A percentile compares a stretch with the other conserved stretches of the same genome.
Evolutionary conservation across 2,888 invertebrate genomes (phyloP).

Genomic region (Strigamia transsilvanica): DNA sequence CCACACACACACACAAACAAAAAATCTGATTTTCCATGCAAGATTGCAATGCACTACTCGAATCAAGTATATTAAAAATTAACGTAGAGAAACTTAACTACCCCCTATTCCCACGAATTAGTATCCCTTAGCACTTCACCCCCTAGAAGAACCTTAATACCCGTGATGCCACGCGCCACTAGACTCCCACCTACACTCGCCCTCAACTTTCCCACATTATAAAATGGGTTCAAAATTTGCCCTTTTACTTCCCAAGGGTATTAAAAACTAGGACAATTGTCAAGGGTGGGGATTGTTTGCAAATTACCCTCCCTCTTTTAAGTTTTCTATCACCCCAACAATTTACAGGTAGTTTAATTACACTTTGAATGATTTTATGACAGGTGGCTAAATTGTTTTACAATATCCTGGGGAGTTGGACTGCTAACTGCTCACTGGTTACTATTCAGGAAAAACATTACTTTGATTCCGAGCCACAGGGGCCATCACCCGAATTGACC

Average conservation of each 20-base stretch:
- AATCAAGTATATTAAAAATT: constrained; percentile 32
- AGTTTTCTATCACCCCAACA: constrained; percentile 8
- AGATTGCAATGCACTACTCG: background rate
- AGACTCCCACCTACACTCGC: constrained; percentile 37
- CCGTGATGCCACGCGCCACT: constrained; percentile 41
- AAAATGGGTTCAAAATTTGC: constrained; percentile 15
- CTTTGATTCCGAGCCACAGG: constrained; percentile 16
- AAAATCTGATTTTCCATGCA: background rate
- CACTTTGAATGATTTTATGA: constrained; percentile 45
- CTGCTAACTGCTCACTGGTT: constrained; percentile 26
- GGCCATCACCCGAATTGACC: constrained; percentile 12
- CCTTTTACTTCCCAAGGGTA: constrained; percentile 29
- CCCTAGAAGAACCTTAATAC: background rate
- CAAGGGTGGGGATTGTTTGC: constrained; percentile 43
- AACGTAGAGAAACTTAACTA: constrained; percentile 4
- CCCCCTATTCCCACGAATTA: constrained; percentile 45
- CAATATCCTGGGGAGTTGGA: constrained; percentile 16
- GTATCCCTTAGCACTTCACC: constrained; percentile 29
- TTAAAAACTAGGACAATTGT: constrained; percentile 37
- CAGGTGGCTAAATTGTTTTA: constrained; percentile 49
- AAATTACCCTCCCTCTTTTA: constrained; percentile 28
- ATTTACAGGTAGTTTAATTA: constrained; percentile 49
- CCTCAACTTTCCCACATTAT: constrained; percentile 45
- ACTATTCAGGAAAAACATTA: background rate
- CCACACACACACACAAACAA: background rate